Evolutionary conservation across 1,140 invertebrate genomes (phyloP).

Genomic region (Hyposmocoma kahamanoa): DNA sequence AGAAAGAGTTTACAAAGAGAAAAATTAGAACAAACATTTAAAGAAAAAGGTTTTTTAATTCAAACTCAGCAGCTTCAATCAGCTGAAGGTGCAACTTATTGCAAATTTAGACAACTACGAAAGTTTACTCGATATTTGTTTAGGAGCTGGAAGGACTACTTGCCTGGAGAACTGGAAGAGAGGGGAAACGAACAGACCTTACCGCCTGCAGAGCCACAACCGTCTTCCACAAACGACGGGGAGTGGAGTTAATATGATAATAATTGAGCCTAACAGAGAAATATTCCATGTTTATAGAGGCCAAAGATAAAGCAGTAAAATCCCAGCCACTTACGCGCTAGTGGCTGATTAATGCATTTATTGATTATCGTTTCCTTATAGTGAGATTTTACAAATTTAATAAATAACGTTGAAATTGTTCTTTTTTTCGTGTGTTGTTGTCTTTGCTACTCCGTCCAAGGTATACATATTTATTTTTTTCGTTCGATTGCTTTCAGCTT

Average conservation of each 20-base stretch:
- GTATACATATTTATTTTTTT: constrained; percentile 11
- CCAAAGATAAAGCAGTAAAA: constrained; percentile 14
- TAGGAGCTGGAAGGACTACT: constrained; percentile 93
- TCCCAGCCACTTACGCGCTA: constrained; percentile 12
- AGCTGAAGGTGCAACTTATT: constrained; percentile 93
- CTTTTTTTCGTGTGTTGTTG: neutral
- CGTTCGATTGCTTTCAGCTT: constrained; percentile 11
- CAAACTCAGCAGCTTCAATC: constrained; percentile 94
- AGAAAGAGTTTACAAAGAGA: constrained; percentile 88
- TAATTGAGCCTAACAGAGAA: neutral
- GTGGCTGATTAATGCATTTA: constrained; percentile 40
- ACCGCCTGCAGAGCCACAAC: neutral
- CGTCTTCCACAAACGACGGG: constrained; percentile 6
- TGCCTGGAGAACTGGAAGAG: constrained; percentile 83
- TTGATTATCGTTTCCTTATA: constrained; percentile 25
- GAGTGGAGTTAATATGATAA: constrained; percentile 41
- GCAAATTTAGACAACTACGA: constrained; percentile 91
- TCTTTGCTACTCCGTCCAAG: constrained; percentile 31
- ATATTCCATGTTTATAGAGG: no score
- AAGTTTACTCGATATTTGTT: constrained; percentile 95
- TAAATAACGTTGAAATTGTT: constrained; percentile 1
- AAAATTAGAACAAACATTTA: constrained; percentile 92
- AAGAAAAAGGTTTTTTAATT: constrained; percentile 93
- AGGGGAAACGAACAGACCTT: constrained; percentile 14
- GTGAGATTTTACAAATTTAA: constrained; percentile 21